Evolutionary conservation across 2,797 vertebrate species (phyloP).

Genomic region (Amblyraja radiata): DNA sequence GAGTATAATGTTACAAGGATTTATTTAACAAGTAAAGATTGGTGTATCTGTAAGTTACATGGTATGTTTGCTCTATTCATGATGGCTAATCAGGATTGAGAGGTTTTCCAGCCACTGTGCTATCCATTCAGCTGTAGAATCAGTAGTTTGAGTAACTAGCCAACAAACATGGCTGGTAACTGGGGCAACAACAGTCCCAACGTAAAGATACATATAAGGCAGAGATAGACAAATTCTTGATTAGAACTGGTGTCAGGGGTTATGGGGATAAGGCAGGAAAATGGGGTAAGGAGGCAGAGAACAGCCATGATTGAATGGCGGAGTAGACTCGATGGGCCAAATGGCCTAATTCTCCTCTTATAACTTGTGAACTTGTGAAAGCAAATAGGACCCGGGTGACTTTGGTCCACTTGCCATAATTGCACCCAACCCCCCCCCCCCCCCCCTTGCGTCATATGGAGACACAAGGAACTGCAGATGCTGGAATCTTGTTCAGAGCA

Average conservation of each 20-base stretch:
- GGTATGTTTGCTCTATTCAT: neutral
- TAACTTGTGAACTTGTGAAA: neutral
- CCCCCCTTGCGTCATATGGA: no score
- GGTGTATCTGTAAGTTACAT: neutral
- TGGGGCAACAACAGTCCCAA: neutral
- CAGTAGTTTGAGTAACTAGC: neutral
- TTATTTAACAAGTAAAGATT: neutral
- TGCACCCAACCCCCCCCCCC: no score
- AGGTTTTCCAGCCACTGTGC: neutral
- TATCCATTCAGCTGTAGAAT: neutral
- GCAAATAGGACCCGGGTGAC: neutral
- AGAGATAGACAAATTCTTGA: no score
- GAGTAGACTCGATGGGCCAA: no score
- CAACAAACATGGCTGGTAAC: neutral
- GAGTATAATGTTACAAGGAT: neutral
- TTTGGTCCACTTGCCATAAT: neutral
- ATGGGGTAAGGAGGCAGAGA: no score
- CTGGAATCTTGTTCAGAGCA: no score
- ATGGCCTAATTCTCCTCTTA: no score
- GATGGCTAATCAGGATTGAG: slow-evolving; percentile 4
- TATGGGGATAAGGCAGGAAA: no score
- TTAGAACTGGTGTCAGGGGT: no score
- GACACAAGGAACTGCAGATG: no score
- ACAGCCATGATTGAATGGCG: no score
- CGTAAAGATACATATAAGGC: neutral